These are phyloP conservation scores for Aquatica leii DNA, from an alignment of 2,888 invertebrate genomes.

Conservation along the genomic window DNA sequence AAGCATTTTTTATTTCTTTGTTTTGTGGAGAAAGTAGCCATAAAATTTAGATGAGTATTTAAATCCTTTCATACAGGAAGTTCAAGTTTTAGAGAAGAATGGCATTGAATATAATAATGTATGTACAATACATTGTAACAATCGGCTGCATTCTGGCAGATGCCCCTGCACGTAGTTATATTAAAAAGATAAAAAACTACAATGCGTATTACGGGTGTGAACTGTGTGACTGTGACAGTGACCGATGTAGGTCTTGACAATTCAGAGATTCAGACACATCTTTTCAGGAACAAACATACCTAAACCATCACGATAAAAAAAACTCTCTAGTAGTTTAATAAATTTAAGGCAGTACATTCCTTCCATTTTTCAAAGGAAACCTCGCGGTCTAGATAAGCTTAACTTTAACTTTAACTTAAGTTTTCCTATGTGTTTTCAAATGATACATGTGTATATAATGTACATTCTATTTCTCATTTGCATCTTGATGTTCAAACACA, in stretches of 20 bases:
- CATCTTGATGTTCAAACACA: conserved; percentile 4
- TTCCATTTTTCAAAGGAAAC: conserved; percentile 3
- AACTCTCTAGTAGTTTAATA: conserved; percentile 2
- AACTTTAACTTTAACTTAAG: neutral
- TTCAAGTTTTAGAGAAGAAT: neutral
- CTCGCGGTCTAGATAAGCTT: conserved; percentile 3
- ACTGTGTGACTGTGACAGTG: neutral
- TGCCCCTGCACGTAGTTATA: conserved; percentile 1
- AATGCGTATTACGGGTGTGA: conserved; percentile 2
- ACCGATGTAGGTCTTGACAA: neutral
- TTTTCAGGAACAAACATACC: conserved; percentile 4
- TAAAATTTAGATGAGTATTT: neutral
- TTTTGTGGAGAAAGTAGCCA: neutral
- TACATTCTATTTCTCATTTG: neutral
- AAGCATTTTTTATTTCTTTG: conserved; percentile 1
- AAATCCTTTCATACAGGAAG: conserved; percentile 3
- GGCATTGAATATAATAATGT: conserved; percentile 1
- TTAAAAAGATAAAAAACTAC: neutral
- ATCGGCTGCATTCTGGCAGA: conserved; percentile 2
- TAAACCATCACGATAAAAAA: conserved; percentile 1
- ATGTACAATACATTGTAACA: neutral
- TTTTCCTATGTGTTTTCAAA: neutral
- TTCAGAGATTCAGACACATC: neutral
- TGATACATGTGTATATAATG: neutral
- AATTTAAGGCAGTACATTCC: too few relatives aligned